Base-by-base conservation (phyloP, 2,113 vertebrate genomes). In the Psilopogon haemacephalus region DNA sequence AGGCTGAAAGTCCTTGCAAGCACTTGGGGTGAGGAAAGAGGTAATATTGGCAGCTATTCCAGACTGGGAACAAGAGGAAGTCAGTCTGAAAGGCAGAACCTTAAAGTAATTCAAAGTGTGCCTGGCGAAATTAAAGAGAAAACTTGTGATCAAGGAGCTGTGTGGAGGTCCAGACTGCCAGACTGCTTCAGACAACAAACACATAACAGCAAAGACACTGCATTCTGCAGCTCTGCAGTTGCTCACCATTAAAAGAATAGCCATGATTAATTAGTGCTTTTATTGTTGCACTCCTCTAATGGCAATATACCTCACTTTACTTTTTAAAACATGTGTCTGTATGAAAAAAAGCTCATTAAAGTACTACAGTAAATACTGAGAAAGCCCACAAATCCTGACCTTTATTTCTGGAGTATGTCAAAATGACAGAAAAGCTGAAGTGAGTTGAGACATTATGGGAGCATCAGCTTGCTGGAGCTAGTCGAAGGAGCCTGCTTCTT, bases 111-210 rank as follows among this genome's bases (percentile, higher is more conserved):
- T 83, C 56, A 27, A 46, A 86, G 52, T 13, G 26, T 33, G 56
- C 77, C 38, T 35, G 88, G 78, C 20, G 81, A 80, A 95, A 70
- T 15, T 26, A 54, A 91, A 68, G 20, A 15, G 77, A 30, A 50
- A 83, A 77, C n/a, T 15, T 15, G 5, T 56, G 24, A 33, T 60
- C 68, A 38, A 12, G 44, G n/a, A 30, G 19, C 64, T 40, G 28
- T 2, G 54, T 5, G 18, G 28, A 73, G 23, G 69, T 14, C 35
- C 28, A 42, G 35, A 52, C 23, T 20, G 44, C 37, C 73, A 50
- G 46, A 71, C 28, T 3, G 4, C 52, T 86, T 60, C 56, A 23
- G 81, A 56, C 69, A 54, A 52, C 0, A 0, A 37, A 48, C 0
- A 0, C 17, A 23, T n/a, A 50, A 30, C 52, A 55, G 42, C 48